Conservation (phyloP, 1,140 invertebrate genomes). For the Zaprionus gabonicus region DNA sequence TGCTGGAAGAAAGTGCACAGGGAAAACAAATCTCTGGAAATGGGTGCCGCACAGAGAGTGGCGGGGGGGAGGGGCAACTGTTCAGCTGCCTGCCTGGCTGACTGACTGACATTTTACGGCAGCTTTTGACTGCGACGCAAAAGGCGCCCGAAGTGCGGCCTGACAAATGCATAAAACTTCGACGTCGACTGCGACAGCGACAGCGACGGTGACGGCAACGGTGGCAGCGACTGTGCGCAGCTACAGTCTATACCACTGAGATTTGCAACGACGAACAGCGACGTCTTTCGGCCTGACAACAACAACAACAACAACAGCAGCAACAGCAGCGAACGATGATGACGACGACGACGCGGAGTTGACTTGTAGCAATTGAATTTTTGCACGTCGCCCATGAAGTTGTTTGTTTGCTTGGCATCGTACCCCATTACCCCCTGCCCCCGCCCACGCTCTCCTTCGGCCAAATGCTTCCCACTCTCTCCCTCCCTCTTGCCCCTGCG, state of each 20-base stretch:
- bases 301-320: conserved; percentile 15
- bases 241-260: conserved; percentile 23
- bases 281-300: conserved; percentile 15
- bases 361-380: conserved; percentile 82
- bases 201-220: not conserved
- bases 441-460: not conserved
- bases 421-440: conserved; percentile 40
- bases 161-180: conserved; percentile 80
- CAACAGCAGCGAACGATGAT: conserved; percentile 34
- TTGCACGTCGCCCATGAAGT: conserved; percentile 83
- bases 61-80: conserved; percentile 3
- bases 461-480: not conserved
- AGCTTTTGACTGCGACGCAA: conserved; percentile 55
- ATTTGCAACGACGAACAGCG: conserved; percentile 50
- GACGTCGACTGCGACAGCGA: conserved; percentile 15
- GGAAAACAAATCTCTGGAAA: conserved; percentile 23
- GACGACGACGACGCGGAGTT: conserved; percentile 44
- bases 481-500: conserved; percentile 24
- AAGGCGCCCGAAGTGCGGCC: conserved; percentile 67
- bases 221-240: not conserved
- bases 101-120: conserved; percentile 78
- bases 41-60: not conserved
- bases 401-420: conserved; percentile 80
- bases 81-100: conserved; percentile 33
- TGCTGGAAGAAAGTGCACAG: conserved; percentile 74